Evolutionary conservation across 2,888 invertebrate species (phyloP).

Genomic region (Eilema depressum): DNA sequence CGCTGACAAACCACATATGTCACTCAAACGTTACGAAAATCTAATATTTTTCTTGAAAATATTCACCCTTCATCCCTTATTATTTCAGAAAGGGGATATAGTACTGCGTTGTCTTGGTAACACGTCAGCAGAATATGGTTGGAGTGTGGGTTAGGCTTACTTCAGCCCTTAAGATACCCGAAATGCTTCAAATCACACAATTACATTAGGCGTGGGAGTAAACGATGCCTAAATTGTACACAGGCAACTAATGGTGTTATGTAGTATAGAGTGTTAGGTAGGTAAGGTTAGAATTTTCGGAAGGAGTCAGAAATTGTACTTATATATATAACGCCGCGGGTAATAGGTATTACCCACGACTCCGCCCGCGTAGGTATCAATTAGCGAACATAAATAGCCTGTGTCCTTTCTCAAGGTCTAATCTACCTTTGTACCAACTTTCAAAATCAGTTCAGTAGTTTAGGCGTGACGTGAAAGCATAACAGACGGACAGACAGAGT

Average conservation of each 20-base stretch:
- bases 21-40: neutral
- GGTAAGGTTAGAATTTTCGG: neutral
- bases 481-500: too few relatives aligned
- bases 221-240: slow-evolving; percentile 15
- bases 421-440: too few relatives aligned
- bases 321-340: too few relatives aligned
- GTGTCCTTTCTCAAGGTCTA: too few relatives aligned
- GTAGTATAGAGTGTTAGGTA: neutral
- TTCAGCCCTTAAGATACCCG: slow-evolving; percentile 7
- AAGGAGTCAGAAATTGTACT: too few relatives aligned
- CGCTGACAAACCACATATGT: neutral
- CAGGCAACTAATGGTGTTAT: neutral
- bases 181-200: slow-evolving; percentile 7
- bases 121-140: neutral
- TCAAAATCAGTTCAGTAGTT: too few relatives aligned
- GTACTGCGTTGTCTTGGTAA: neutral
- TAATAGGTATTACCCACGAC: too few relatives aligned
- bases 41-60: neutral
- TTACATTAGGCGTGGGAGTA: neutral
- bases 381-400: too few relatives aligned
- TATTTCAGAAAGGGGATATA: neutral
- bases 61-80: neutral
- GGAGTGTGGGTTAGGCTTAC: neutral
- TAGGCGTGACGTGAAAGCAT: too few relatives aligned
- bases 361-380: too few relatives aligned